Evolutionary conservation across 2,797 vertebrate genomes (phyloP), one percentile per base, ranked within the genome.

Genomic region (Schizothorax lantsangensis): DNA sequence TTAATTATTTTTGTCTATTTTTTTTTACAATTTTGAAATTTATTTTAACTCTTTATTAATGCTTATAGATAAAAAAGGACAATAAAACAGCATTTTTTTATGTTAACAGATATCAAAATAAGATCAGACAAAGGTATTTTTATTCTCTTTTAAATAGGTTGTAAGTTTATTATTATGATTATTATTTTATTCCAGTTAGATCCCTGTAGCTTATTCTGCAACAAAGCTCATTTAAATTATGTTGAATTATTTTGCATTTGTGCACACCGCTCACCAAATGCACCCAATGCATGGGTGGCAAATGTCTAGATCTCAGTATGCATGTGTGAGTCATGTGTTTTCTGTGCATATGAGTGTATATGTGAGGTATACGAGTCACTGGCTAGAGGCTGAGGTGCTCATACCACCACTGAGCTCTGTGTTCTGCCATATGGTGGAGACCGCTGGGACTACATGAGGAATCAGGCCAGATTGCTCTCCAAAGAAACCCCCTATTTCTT

Each of bases 361-460:
- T 77, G 36, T 17, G 19, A 84, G 57, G 19, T 77, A 64, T 87
- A 81, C 12, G 15, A 79, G 74, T 82, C 89, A 92, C 89, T 85
- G 91, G 87, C 90, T 90, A 90, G 93, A 90, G 72, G 80, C 85
- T 88, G 92, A 92, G 91, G 91, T 81, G 14, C 72, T 86, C 87
- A 85, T 84, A 68, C 91, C 89, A 90, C 68, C 79, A 84, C 73
- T 73, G 86, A 89, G 87, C 82, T 88, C 88, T 84, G 75, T 90
- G 86, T 88, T 57, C 86, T 54, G 83, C 89, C 93, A 92, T 93
- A 92, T 92, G 93, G 90, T 89, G 75, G 83, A 88, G 89, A 88
- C 90, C 82, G 79, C 78, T 87, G 91, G 91, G 92, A 91, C 87
- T 47, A 83, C 75, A 86, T 73, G 64, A 83, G 85, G 90, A 93